phyloP scores from a whole-genome alignment of 2,888 invertebrate species.

The Zhengitettix transpicula region DNA sequence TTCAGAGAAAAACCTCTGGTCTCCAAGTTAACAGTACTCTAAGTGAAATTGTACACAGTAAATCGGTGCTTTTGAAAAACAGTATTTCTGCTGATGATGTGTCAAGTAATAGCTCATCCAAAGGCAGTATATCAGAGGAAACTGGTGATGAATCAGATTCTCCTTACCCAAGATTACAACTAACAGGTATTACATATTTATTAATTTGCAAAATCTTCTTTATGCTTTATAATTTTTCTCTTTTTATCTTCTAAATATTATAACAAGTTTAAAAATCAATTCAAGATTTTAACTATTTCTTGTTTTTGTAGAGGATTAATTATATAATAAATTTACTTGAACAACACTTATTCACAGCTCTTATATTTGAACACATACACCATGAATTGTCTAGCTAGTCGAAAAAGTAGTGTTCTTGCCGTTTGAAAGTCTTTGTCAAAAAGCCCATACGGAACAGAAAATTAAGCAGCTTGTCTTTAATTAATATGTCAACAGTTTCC shows the following conservation, averaged over 20 bases:
- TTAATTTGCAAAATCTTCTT: no score
- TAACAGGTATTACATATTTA: constrained; percentile 26
- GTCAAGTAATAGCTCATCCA: background rate
- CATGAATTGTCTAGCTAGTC: no score
- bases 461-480: no score
- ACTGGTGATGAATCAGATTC: constrained; percentile 22
- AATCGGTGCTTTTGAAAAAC: constrained; percentile 1
- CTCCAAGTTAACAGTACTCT: background rate
- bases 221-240: background rate
- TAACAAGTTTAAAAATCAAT: background rate
- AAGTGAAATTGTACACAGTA: background rate
- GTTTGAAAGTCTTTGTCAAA: no score
- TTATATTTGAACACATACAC: no score
- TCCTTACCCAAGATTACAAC: constrained; percentile 45
- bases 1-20: background rate
- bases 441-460: no score
- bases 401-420: no score
- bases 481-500: no score
- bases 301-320: no score
- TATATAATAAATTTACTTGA: no score
- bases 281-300: background rate
- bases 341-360: no score
- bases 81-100: background rate
- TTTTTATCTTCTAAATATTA: background rate
- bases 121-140: constrained; percentile 17